A percentile compares a stretch with the other conserved stretches of the same genome.
phyloP scores from a whole-genome alignment of 2,113 vertebrate genomes.

The Rhinogobius similis region DNA sequence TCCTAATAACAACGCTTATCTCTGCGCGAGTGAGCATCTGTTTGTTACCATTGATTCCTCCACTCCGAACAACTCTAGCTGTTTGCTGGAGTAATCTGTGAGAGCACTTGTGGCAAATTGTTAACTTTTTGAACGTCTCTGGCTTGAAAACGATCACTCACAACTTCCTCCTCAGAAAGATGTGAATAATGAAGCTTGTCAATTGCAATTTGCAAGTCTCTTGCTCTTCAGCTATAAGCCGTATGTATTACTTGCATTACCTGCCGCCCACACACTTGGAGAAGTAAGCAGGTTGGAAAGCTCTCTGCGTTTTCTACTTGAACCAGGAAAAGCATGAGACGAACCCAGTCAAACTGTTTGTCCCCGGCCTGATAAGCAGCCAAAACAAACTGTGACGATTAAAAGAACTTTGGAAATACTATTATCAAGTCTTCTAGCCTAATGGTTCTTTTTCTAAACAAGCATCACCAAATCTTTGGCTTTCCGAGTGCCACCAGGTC shows the following conservation, averaged over 20 bases:
- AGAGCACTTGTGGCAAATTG: constrained; percentile 27
- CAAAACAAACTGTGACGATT: background rate
- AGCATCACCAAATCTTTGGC: no score
- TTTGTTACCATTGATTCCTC: constrained; percentile 46
- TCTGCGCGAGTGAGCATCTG: constrained; percentile 41
- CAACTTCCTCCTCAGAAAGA: constrained; percentile 13
- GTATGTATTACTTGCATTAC: constrained; percentile 38
- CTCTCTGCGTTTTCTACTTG: constrained; percentile 9
- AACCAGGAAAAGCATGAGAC: background rate
- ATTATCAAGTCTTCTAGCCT: no score
- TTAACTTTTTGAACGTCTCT: constrained; percentile 28
- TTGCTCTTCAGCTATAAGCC: constrained; percentile 11
- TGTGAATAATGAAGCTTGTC: background rate
- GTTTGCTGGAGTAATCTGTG: constrained; percentile 42
- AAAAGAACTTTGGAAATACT: no score
- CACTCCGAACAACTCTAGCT: constrained; percentile 6
- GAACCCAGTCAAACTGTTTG: background rate
- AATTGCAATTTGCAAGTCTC: constrained; percentile 3
- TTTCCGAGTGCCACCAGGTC: no score
- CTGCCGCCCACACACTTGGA: constrained; percentile 25
- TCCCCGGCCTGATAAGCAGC: background rate
- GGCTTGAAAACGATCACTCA: constrained; percentile 35
- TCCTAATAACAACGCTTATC: constrained; percentile 62
- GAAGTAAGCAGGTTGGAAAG: constrained; percentile 15
- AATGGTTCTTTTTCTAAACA: no score